These are phyloP conservation scores for Axea sp. DNA, from an alignment of 2,888 invertebrate species.

Conservation along the genomic window DNA sequence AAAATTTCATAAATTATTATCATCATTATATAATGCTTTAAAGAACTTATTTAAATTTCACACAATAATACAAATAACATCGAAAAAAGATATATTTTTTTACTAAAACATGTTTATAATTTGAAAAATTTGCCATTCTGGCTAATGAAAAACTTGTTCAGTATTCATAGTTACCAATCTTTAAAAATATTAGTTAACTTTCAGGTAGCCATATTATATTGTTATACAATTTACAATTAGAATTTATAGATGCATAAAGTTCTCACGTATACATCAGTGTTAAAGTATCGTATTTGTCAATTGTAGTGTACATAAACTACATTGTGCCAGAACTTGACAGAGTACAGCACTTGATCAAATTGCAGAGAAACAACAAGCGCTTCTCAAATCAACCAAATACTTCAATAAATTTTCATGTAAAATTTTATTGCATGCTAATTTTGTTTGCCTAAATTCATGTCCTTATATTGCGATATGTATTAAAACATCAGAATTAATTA, in stretches of 20 bases:
- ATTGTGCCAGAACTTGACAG: conserved; percentile 48
- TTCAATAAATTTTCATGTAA: conserved; percentile 21
- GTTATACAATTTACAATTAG: conserved; percentile 45
- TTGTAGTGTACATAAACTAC: conserved; percentile 51
- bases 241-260: conserved; percentile 56
- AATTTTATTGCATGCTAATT: conserved; percentile 8
- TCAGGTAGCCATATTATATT: conserved; percentile 10
- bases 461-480: too few species aligned
- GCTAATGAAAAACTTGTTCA: too few species aligned
- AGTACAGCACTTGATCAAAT: conserved; percentile 52
- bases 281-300: conserved; percentile 42
- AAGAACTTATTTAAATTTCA: too few species aligned
- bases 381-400: conserved; percentile 42
- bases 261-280: conserved; percentile 24
- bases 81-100: too few species aligned
- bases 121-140: too few species aligned
- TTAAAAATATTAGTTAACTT: conserved; percentile 2
- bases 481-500: too few species aligned
- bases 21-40: too few species aligned
- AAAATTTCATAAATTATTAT: conserved; percentile 13
- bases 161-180: too few species aligned
- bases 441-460: too few species aligned
- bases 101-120: too few species aligned
- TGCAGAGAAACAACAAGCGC: conserved; percentile 37
- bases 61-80: too few species aligned